Base-by-base conservation (phyloP, 2,888 invertebrate species). In the Erpobdella octoculata region DNA sequence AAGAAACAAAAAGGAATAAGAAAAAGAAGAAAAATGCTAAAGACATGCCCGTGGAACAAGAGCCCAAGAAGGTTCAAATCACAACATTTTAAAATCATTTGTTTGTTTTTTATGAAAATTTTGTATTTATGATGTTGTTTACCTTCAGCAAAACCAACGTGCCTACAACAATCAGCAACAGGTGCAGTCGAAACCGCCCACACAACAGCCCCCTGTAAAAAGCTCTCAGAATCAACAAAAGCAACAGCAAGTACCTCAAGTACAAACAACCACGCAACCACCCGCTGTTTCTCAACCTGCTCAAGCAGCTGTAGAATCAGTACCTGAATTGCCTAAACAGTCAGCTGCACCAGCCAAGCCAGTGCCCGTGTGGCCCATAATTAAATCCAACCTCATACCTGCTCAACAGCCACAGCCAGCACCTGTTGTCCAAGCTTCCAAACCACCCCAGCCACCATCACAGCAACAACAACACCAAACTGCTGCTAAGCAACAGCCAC, bases 381-480 rank as follows among this genome's bases (percentile, higher is more conserved):
- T 53, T 3, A 53, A 12, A 9, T 53, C 53, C 21, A 53, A 9
- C 53, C 15, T 53, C 21, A 15, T 53, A 8, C 53, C 53, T 6
- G 21, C 53, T 28, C 21, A 5, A 33, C 62, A 6, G 9, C 62
- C 31, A 35, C 62, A n/a, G n/a, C n/a, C n/a, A n/a, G n/a, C n/a
- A n/a, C n/a, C n/a, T n/a, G n/a, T n/a, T n/a, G n/a, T n/a, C n/a
- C n/a, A 62, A 62, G 33, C 33, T 15, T n/a, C 35, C 31, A 31
- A 62, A n/a, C 31, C 62, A 35, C 62, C 62, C 33, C 62, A 4
- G 15, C 33, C 62, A 62, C 62, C 62, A 35, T 12, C 12, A 1
- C 62, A 62, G 31, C 62, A 62, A 62, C 21, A 62, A 62, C 62
- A 21, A 62, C 62, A 59, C 3, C 59, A 62, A 33, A 28, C 21